A percentile compares a stretch with the other conserved stretches of the same genome.
These are phyloP conservation scores for Drosophila robusta DNA, from an alignment of 2,888 invertebrate species.

Conservation along the genomic window DNA sequence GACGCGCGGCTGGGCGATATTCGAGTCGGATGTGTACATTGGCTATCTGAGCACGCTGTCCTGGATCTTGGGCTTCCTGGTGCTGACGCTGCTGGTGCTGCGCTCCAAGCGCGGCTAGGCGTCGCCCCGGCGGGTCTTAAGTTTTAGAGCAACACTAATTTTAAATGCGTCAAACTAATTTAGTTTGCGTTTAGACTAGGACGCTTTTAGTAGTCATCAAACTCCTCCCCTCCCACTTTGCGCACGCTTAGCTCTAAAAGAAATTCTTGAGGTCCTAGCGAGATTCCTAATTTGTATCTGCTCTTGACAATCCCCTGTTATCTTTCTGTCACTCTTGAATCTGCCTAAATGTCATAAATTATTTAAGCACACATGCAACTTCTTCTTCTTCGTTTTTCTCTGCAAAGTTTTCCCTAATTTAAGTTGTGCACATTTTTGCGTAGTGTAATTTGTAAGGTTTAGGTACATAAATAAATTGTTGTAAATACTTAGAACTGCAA, in stretches of 20 bases:
- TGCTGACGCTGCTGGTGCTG: constrained; percentile 92
- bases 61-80: constrained; percentile 94
- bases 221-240: constrained; percentile 7
- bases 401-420: constrained; percentile 47
- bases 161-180: constrained; percentile 42
- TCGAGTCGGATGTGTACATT: constrained; percentile 93
- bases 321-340: constrained; percentile 2
- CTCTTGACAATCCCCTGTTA: constrained; percentile 15
- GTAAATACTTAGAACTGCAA: constrained; percentile 66
- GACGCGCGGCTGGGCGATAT: constrained; percentile 94
- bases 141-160: constrained; percentile 47
- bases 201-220: constrained; percentile 61
- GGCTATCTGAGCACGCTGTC: constrained; percentile 94
- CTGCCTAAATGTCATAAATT: constrained; percentile 73
- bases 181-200: constrained; percentile 56
- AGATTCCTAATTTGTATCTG: constrained; percentile 8
- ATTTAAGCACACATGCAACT: constrained; percentile 71
- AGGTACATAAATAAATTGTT: constrained; percentile 74
- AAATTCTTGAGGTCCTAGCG: constrained; percentile 37
- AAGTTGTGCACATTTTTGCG: constrained; percentile 57
- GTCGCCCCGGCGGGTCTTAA: constrained; percentile 21
- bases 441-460: constrained; percentile 76
- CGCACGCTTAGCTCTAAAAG: constrained; percentile 25
- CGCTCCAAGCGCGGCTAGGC: constrained; percentile 91
- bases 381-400: constrained; percentile 20